These are phyloP conservation scores for Nebria salina DNA, from an alignment of 2,888 invertebrate genomes.

Conservation along the genomic window DNA sequence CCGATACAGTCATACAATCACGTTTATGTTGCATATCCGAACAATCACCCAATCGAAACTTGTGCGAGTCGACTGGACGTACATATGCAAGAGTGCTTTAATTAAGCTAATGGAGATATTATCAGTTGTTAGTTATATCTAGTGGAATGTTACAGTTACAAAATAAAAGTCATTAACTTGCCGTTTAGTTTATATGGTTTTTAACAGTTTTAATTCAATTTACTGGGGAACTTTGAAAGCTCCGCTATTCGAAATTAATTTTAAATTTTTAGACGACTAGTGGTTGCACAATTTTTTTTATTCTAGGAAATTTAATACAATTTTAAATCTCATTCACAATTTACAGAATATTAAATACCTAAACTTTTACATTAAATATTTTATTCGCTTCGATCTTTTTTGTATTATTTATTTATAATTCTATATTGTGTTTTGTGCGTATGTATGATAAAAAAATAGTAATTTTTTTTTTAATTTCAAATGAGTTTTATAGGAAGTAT, in stretches of 20 bases:
- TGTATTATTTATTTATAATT: too few species aligned
- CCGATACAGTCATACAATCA: background rate
- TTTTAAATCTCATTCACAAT: too few species aligned
- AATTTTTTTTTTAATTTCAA: too few species aligned
- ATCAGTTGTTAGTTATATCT: slow-evolving; percentile 30
- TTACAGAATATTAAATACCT: too few species aligned
- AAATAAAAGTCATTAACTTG: background rate
- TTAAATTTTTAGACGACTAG: background rate
- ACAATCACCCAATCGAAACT: background rate
- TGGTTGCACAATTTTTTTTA: background rate
- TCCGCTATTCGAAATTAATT: background rate
- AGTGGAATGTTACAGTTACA: background rate
- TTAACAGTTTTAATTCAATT: background rate
- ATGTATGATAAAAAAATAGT: too few species aligned
- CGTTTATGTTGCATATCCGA: background rate
- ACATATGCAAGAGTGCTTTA: slow-evolving; percentile 14
- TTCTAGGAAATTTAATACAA: background rate
- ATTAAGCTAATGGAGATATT: slow-evolving; percentile 39
- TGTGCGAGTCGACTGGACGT: background rate
- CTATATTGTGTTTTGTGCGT: too few species aligned
- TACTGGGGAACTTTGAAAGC: background rate
- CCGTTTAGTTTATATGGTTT: background rate
- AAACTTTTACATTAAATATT: too few species aligned
- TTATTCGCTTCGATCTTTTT: too few species aligned
- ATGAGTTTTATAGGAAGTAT: too few species aligned